Evolutionary conservation across 2,888 invertebrate species (phyloP).

Genomic region (Mesorhabditis belari): DNA sequence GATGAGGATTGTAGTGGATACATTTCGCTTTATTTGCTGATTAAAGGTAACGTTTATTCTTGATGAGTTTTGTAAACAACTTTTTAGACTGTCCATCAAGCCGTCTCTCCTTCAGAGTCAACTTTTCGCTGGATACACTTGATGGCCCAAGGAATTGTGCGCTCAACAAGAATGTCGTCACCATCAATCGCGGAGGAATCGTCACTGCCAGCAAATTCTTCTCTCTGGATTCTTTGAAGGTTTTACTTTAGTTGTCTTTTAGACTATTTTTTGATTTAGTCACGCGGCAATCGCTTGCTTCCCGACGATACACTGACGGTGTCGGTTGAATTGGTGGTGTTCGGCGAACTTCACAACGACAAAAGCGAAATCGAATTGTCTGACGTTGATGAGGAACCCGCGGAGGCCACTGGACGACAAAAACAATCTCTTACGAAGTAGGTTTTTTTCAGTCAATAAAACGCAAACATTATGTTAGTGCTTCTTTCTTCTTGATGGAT

Average conservation of each 20-base stretch:
- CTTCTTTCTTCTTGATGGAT: slow-evolving; percentile 10
- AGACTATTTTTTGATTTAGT: slow-evolving; percentile 5
- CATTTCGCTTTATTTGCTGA: slow-evolving; percentile 33
- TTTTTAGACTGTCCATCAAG: slow-evolving; percentile 25
- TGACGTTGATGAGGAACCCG: neutral
- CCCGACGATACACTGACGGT: slow-evolving; percentile 30
- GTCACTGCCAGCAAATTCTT: slow-evolving; percentile 43
- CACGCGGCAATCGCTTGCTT: slow-evolving; percentile 9
- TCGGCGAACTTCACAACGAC: slow-evolving; percentile 19
- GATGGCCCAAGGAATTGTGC: slow-evolving; percentile 38
- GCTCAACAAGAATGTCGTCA: slow-evolving; percentile 37
- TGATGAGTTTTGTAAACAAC: neutral
- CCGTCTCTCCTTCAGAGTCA: slow-evolving; percentile 34
- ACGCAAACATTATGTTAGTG: slow-evolving; percentile 6
- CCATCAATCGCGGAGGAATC: slow-evolving; percentile 38
- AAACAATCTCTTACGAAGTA: neutral
- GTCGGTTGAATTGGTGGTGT: slow-evolving; percentile 22
- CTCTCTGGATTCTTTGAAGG: slow-evolving; percentile 28
- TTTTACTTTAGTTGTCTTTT: neutral
- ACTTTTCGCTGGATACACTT: slow-evolving; percentile 33
- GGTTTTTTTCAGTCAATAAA: neutral
- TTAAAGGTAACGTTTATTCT: slow-evolving; percentile 13
- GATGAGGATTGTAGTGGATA: slow-evolving; percentile 37
- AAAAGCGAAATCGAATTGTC: neutral
- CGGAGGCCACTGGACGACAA: neutral